Evolutionary conservation across 2,888 invertebrate genomes (phyloP), one percentile per base, ranked within the genome.

Genomic region (Oithona nana): DNA sequence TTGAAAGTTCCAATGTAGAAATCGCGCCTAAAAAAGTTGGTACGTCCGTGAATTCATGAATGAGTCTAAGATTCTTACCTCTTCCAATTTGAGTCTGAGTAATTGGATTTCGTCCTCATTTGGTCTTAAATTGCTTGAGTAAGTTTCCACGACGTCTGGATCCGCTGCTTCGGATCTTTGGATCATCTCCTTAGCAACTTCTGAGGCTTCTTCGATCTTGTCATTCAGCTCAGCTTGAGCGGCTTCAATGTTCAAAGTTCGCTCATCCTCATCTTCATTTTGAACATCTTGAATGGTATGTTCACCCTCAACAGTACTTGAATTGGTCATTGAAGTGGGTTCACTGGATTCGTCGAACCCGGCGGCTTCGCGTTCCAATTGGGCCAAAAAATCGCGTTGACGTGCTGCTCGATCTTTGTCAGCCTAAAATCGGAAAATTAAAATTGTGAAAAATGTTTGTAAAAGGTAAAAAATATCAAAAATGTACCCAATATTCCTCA

Each of bases 291-390:
- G 62, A 57, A 62, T 62, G 24, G 62, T 62, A 48, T 62, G 62
- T 26, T 62, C 62, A 16, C 62, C 62, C 28, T 62, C 62, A 24
- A 55, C 55, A 26, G 56, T 62, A 28, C 54, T 62, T 48, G 59
- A 59, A 59, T 59, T 59, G 29, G 62, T 54, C 16, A 62, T 29
- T 4, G 54, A 54, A 28, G 62, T 62, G 11, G 29, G 62, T 22
- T 62, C 62, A 31, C 56, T 56, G 16, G 50, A 49, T 3, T 48
- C 48, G 54, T 54, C 54, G 16, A 39, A 39, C 20, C 20, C 24
- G 16, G 24, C 26, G 11, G 54, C 54, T n/a, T 62, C 52, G 1
- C 29, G 31, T 26, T 62, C 62, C 52, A 62, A 31, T 48, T 62
- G 62, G 39, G 55, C 31, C 28, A 62, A 22, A 26, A 28, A 26